Percentiles rank a stretch among this genome's conserved stretches.
These are phyloP conservation scores for Lota lota DNA, from an alignment of 2,113 vertebrate genomes.

Conservation along the genomic window DNA sequence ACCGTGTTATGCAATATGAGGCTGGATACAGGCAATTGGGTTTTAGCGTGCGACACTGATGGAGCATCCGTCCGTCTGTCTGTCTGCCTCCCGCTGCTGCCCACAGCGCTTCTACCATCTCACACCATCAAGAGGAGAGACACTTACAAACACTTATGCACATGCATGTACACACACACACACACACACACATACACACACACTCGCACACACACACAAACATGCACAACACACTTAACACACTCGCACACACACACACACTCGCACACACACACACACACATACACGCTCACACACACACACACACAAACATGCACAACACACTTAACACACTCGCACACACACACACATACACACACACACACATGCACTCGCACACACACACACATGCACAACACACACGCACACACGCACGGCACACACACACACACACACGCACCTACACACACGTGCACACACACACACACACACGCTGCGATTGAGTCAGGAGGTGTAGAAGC, in stretches of 20 bases:
- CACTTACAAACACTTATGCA: not conserved
- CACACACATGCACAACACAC: not conserved
- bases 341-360: not conserved
- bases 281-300: not conserved
- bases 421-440: not conserved
- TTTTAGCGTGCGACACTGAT: conserved; percentile 51
- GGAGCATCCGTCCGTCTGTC: conserved; percentile 16
- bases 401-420: conserved; percentile 7
- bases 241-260: not conserved
- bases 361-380: not conserved
- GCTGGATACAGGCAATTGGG: conserved; percentile 52
- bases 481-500: not conserved
- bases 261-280: not conserved
- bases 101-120: conserved; percentile 31
- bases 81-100: conserved; percentile 38
- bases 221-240: too few relatives aligned
- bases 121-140: not conserved
- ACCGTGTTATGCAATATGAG: conserved; percentile 51
- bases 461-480: too few relatives aligned
- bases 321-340: not conserved
- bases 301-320: not conserved
- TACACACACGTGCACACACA: too few relatives aligned
- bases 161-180: not conserved
- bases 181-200: not conserved
- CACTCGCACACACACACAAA: not conserved